A percentile compares a stretch with the other conserved stretches of the same genome.
Evolutionary conservation across 2,888 invertebrate species (phyloP).

Genomic region (Ectemnius cavifrons): DNA sequence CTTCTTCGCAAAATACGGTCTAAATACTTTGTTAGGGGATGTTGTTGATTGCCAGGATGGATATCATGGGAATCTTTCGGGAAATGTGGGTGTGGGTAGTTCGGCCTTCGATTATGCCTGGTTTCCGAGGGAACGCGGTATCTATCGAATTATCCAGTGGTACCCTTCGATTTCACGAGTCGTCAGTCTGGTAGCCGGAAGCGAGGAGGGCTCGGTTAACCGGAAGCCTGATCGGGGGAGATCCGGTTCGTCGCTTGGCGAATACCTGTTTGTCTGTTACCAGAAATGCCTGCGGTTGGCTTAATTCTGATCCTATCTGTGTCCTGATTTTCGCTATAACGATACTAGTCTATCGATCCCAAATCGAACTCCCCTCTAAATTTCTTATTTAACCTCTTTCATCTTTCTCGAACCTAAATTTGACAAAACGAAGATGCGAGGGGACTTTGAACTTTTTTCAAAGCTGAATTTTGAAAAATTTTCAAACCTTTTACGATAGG

Average conservation of each 20-base stretch:
- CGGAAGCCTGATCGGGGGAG: constrained; percentile 52
- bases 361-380: background rate
- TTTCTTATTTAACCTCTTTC: too few relatives aligned
- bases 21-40: too few relatives aligned
- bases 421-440: too few relatives aligned
- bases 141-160: constrained; percentile 51
- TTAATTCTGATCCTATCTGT: constrained; percentile 26
- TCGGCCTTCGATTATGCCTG: constrained; percentile 27
- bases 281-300: constrained; percentile 51
- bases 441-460: too few relatives aligned
- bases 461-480: too few relatives aligned
- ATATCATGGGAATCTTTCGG: too few relatives aligned
- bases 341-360: constrained; percentile 19
- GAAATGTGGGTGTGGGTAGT: too few relatives aligned
- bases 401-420: too few relatives aligned
- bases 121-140: constrained; percentile 20
- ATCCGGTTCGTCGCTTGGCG: constrained; percentile 40
- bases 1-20: too few relatives aligned
- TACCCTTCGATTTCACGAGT: constrained; percentile 59
- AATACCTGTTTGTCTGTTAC: constrained; percentile 36
- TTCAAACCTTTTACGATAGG: too few relatives aligned
- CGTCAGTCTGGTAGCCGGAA: constrained; percentile 54
- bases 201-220: constrained; percentile 50
- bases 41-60: too few relatives aligned
- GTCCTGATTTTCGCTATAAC: constrained; percentile 25